Base-by-base conservation (phyloP, 2,888 invertebrate species). In the Dastarcus helophoroides region DNA sequence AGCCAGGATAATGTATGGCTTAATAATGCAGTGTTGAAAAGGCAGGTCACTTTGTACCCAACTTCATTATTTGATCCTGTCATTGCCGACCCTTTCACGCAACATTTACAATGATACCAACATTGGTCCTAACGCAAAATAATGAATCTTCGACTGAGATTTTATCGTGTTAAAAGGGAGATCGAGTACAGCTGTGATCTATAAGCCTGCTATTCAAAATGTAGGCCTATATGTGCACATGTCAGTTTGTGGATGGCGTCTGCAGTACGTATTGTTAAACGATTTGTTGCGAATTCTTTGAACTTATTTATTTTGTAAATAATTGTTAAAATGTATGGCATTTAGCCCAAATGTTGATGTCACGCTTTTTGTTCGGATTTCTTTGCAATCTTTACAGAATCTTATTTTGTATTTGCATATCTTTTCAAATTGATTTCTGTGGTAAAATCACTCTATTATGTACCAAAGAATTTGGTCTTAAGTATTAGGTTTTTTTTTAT, bases 11-110 rank as follows among this genome's bases (percentile, higher is more conserved):
- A 61, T 60, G 58, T 56, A 60, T 53, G 55, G 59, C 58, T 59
- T 59, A 60, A 62, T 62, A 60, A 60, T 61, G 47, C 55, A 57
- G 57, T 58, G 61, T 60, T 60, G 60, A 62, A 62, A 62, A 62
- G 62, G 60, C 62, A 62, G 61, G 60, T 61, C 60, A 61, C 56
- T 60, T 58, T 59, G 56, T 59, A 58, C 58, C 52, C 54, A 56
- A 59, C 53, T 60, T 56, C 58, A 61, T 61, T 60, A 60, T 59
- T 56, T 54, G 54, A 51, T 55, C 56, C 56, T 50, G 55, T 57
- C 55, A 54, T 43, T 48, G 48, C 41, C 40, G 47, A 35, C 39
- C 38, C 38, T 50, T 38, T 39, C 55, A 53, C 23, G 14, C 39
- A 38, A 37, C 50, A 38, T 38, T 53, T 47, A 36, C 56, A 40